Evolutionary conservation across 1,140 invertebrate genomes (phyloP).

Genomic region (Drosophila santomea): DNA sequence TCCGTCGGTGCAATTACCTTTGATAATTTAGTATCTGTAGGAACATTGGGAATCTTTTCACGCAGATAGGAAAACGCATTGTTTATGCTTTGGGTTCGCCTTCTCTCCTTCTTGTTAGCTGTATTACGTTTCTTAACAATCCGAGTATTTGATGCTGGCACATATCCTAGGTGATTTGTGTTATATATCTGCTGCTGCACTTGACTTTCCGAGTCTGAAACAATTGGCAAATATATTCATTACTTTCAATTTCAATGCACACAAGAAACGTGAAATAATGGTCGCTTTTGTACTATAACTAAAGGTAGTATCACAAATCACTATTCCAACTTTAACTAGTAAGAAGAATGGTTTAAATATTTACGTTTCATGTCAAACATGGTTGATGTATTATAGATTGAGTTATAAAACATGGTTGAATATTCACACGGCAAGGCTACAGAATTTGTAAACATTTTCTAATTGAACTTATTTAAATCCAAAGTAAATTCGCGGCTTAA

Average conservation of each 20-base stretch:
- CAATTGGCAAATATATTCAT: background rate
- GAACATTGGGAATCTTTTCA: slow-evolving; percentile 98
- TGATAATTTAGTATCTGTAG: slow-evolving; percentile 96
- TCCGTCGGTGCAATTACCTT: slow-evolving; percentile 86
- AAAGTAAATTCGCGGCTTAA: background rate
- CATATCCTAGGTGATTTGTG: slow-evolving; percentile 42
- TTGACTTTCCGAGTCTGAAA: slow-evolving; percentile 59
- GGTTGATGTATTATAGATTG: slow-evolving; percentile 24
- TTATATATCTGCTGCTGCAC: slow-evolving; percentile 46
- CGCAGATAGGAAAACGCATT: slow-evolving; percentile 96
- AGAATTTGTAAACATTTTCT: slow-evolving; percentile 34
- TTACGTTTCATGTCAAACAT: slow-evolving; percentile 38
- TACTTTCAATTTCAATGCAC: background rate
- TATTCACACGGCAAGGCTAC: slow-evolving; percentile 16
- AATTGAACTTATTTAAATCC: background rate
- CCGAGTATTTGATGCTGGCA: slow-evolving; percentile 85
- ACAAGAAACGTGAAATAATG: background rate
- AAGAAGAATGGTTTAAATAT: background rate
- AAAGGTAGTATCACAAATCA: background rate
- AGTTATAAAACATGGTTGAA: slow-evolving; percentile 26
- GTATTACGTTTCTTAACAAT: slow-evolving; percentile 90
- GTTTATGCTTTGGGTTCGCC: slow-evolving; percentile 97
- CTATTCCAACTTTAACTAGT: background rate
- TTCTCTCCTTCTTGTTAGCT: slow-evolving; percentile 96
- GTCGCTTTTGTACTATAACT: background rate